These are phyloP conservation scores for Mustelus asterias DNA, from an alignment of 2,113 vertebrate genomes.

Conservation along the genomic window DNA sequence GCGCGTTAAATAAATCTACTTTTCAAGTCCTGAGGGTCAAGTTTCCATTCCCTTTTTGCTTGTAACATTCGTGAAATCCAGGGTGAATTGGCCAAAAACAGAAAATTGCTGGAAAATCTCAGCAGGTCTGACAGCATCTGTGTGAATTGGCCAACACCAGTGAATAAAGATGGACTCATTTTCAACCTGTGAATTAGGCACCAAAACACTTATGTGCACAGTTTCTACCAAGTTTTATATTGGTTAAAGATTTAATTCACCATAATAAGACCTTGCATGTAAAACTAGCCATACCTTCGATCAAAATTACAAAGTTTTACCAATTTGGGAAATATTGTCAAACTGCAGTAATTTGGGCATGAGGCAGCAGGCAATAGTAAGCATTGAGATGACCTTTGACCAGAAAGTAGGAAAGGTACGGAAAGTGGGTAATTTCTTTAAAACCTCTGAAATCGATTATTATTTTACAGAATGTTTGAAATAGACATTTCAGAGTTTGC, in stretches of 20 bases:
- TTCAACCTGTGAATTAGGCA: background rate
- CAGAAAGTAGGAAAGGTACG: background rate
- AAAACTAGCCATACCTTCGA: background rate
- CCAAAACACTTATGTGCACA: no score
- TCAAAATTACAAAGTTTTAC: background rate
- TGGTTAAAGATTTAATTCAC: background rate
- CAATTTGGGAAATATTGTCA: background rate
- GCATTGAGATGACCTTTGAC: background rate
- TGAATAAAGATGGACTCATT: background rate
- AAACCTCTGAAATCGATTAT: background rate
- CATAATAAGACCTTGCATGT: background rate
- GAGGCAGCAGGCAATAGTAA: background rate
- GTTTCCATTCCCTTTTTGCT: background rate
- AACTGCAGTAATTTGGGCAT: background rate
- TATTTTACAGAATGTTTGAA: background rate
- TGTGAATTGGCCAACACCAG: background rate
- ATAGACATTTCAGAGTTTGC: background rate
- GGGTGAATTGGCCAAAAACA: background rate
- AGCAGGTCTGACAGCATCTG: no score
- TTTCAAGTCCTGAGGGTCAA: background rate
- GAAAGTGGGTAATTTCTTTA: background rate
- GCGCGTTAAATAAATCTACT: background rate
- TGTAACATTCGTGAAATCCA: background rate
- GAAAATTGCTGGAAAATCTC: no score
- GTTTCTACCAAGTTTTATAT: background rate